Base-by-base conservation (phyloP, 2,113 vertebrate genomes). In the Cyprinodon tularosa region DNA sequence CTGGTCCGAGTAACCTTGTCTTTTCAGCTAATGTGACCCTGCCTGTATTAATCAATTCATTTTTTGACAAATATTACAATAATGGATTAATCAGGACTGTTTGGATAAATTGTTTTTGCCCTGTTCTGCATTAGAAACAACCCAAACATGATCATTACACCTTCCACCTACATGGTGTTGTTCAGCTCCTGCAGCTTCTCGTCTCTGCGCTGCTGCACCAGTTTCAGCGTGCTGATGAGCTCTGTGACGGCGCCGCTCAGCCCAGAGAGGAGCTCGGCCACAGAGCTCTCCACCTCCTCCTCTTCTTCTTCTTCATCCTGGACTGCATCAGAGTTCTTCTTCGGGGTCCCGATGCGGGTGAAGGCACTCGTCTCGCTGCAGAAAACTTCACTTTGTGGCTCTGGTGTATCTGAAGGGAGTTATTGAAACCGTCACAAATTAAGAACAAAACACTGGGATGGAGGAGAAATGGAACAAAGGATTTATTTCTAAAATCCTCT, bases 351-450 rank as follows among this genome's bases (percentile, higher is more conserved):
- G 0, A 93, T 64, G 40, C 91, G 86, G 20, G 83, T 92, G 88
- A 94, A 94, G 83, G 93, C 93, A 0, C 92, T 93, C 2, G 1
- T 87, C 77, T 83, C 61, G 8, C 91, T 92, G 82, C 87, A 91
- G 62, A 94, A 62, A n/a, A 68, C 10, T 1, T 87, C 84, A 38
- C 65, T 10, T 61, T 71, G 73, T 4, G 76, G 50, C 39, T 85
- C 84, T 0, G 80, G 68, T 1, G 29, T 3, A 20, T 89, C 91
- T 86, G 86, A 63, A 17, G 76, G 13, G 2, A 64, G 68, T 17
- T 22, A 72, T 53, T 7, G 68, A 36, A 73, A 4, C 13, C 66
- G 13, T 42, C 67, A 47, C 39, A 59, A 61, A 29, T 29, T 1
- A 29, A 29, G 20, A 53, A 17, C 4, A 20, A 53, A 53, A 50